These are phyloP conservation scores for Sebastes taczanowskii DNA, from an alignment of 2,797 vertebrate genomes.

Conservation along the genomic window DNA sequence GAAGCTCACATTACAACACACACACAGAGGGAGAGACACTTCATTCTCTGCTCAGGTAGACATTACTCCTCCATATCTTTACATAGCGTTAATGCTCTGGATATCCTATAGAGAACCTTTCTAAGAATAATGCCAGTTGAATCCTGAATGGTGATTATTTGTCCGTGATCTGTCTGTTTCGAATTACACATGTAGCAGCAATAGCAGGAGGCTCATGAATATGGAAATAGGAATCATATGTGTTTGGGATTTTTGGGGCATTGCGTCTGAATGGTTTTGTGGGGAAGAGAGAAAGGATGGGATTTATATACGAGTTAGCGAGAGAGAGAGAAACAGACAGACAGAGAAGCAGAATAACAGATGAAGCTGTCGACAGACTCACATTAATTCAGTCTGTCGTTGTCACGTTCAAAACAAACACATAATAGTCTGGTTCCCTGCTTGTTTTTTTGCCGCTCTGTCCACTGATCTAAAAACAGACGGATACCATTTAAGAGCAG, in stretches of 20 bases:
- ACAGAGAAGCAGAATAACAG: constrained; percentile 19
- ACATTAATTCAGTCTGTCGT: constrained; percentile 13
- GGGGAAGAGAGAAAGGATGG: constrained; percentile 21
- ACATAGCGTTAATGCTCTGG: background rate
- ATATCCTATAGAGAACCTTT: background rate
- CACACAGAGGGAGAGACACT: background rate
- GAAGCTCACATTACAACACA: too few species aligned
- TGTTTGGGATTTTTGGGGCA: constrained; percentile 57
- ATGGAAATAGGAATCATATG: constrained; percentile 53
- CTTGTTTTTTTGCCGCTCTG: constrained; percentile 18
- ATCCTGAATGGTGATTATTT: constrained; percentile 8
- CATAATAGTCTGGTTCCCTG: background rate
- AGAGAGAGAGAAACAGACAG: constrained; percentile 1
- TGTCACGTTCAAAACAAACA: constrained; percentile 43
- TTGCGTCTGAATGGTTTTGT: constrained; percentile 58
- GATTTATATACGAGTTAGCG: constrained; percentile 12
- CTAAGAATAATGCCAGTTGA: background rate
- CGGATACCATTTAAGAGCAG: constrained; percentile 22
- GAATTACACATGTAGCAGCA: constrained; percentile 45
- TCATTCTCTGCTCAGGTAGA: background rate
- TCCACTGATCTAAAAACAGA: constrained; percentile 72
- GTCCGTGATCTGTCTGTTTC: constrained; percentile 48
- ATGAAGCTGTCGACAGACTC: constrained; percentile 43
- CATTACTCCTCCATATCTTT: background rate
- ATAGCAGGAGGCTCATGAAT: constrained; percentile 35